A percentile compares a stretch with the other conserved stretches of the same genome.
Evolutionary conservation across 2,797 vertebrate species (phyloP).

Genomic region (Rhinogobio ventralis): DNA sequence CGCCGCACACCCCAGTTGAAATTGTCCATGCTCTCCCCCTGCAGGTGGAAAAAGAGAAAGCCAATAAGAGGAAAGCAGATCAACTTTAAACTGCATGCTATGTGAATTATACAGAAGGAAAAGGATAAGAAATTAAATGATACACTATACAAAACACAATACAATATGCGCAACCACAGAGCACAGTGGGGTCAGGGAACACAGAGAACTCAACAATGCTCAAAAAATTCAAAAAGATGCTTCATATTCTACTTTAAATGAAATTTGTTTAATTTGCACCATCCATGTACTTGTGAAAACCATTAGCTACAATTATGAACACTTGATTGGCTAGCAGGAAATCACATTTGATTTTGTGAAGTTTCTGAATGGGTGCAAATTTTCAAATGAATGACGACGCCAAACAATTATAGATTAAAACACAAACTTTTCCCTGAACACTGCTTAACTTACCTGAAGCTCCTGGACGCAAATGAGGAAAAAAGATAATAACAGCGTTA

Average conservation of each 20-base stretch:
- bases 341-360: not conserved
- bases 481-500: conserved; percentile 84
- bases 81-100: not conserved
- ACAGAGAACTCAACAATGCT: conserved; percentile 2
- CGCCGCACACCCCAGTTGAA: conserved; percentile 99
- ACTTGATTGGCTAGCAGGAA: not conserved
- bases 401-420: conserved; percentile 28
- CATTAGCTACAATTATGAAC: not conserved
- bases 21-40: conserved; percentile 99
- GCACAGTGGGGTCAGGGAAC: not conserved
- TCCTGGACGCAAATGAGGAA: conserved; percentile 99
- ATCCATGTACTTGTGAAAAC: not conserved
- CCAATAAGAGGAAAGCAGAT: not conserved
- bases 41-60: conserved; percentile 55
- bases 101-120: not conserved
- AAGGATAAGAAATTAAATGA: not conserved
- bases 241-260: not conserved
- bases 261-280: not conserved
- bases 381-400: not conserved
- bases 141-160: not conserved
- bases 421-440: conserved; percentile 55
- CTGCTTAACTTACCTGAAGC: conserved; percentile 96
- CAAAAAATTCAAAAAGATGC: not conserved
- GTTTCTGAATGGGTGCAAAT: not conserved
- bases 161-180: conserved; percentile 8